These are phyloP conservation scores for Taenioides sp. DNA, from an alignment of 2,797 vertebrate genomes.

Conservation along the genomic window DNA sequence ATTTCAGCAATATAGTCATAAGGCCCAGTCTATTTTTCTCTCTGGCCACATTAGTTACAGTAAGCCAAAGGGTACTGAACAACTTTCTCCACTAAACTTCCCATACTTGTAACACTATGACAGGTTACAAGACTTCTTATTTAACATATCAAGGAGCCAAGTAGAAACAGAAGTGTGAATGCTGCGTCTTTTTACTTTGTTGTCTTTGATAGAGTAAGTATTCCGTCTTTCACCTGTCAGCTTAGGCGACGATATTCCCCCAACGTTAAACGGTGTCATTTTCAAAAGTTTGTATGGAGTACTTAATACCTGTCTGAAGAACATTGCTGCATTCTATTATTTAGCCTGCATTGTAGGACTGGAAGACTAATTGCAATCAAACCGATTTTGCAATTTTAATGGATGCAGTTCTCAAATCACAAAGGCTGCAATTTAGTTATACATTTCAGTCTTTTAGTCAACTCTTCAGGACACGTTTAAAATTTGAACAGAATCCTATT, in stretches of 20 bases:
- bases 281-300: conserved; percentile 16
- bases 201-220: conserved; percentile 14
- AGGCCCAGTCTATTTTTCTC: conserved; percentile 6
- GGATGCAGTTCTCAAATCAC: too few relatives aligned
- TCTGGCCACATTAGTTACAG: conserved; percentile 10
- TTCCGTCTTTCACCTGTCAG: conserved; percentile 20
- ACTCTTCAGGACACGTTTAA: too few relatives aligned
- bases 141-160: conserved; percentile 1
- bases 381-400: too few relatives aligned
- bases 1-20: conserved; percentile 14
- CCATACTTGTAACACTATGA: not conserved
- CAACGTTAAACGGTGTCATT: conserved; percentile 20
- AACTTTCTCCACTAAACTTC: conserved; percentile 3
- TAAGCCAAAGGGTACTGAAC: conserved; percentile 10
- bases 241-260: conserved; percentile 2
- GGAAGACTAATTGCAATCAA: too few relatives aligned
- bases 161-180: not conserved
- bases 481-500: too few relatives aligned
- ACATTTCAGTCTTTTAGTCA: too few relatives aligned
- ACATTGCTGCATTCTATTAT: conserved; percentile 16
- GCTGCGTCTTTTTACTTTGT: conserved; percentile 16
- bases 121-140: conserved; percentile 9
- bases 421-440: too few relatives aligned
- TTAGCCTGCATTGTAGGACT: conserved; percentile 22
- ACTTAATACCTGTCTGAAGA: conserved; percentile 15